phyloP scores from a whole-genome alignment of 2,797 vertebrate species.

The Typhlichthys eigenmanni region DNA sequence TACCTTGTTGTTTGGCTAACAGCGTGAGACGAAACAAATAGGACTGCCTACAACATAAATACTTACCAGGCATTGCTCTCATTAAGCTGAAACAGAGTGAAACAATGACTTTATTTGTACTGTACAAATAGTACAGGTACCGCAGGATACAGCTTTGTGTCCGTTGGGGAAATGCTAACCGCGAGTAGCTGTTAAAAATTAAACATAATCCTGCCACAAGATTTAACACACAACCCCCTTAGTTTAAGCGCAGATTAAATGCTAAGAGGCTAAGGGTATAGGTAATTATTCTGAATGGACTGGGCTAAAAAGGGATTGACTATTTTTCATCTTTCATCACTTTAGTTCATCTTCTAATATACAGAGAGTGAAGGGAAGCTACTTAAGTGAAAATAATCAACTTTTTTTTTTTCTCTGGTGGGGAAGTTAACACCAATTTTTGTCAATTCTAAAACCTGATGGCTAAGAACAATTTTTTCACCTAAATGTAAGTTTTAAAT shows the following conservation, averaged over 20 bases:
- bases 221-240: conserved; percentile 25
- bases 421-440: conserved; percentile 46
- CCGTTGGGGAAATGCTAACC: conserved; percentile 27
- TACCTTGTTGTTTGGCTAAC: not conserved
- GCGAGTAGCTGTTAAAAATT: conserved; percentile 35
- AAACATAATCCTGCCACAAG: conserved; percentile 14
- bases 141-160: not conserved
- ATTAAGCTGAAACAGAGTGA: conserved; percentile 24
- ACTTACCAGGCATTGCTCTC: conserved; percentile 4
- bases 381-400: conserved; percentile 18
- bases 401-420: conserved; percentile 59
- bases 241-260: conserved; percentile 8
- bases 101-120: conserved; percentile 20
- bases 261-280: conserved; percentile 2
- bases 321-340: conserved; percentile 35
- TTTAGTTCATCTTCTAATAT: conserved; percentile 25
- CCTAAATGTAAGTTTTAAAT: no score
- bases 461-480: no score
- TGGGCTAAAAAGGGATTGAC: conserved; percentile 2
- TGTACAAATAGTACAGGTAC: conserved; percentile 28
- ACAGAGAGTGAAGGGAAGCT: conserved; percentile 10
- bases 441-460: conserved; percentile 40
- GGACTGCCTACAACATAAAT: not conserved
- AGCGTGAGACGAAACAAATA: not conserved
- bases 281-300: not conserved